Evolutionary conservation across 2,113 vertebrate species (phyloP).

Genomic region (Actenoides lindsayi): DNA sequence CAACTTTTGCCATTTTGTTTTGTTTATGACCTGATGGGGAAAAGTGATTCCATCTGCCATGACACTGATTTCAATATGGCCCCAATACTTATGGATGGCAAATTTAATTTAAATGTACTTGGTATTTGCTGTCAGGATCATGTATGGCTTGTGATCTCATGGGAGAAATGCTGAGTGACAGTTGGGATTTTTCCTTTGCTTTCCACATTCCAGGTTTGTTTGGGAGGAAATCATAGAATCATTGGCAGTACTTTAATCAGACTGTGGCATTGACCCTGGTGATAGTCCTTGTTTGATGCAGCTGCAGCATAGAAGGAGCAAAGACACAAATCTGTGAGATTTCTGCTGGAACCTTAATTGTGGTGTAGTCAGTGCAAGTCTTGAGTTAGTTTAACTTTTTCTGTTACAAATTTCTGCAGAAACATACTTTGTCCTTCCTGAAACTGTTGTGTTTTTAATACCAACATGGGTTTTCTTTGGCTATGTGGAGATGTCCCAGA

Average conservation of each 20-base stretch:
- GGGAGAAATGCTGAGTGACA: not conserved
- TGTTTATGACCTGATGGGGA: not conserved
- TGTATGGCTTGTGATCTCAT: not conserved
- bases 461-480: not conserved
- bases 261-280: not conserved
- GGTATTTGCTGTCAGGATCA: not conserved
- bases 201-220: not conserved
- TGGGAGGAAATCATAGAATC: not conserved
- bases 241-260: not conserved
- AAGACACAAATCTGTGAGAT: not conserved
- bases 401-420: not conserved
- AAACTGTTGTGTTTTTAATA: not conserved
- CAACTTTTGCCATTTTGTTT: not conserved
- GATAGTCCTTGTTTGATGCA: not conserved
- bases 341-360: not conserved
- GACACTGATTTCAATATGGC: not conserved
- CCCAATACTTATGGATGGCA: not conserved
- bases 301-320: not conserved
- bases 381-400: not conserved
- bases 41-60: not conserved
- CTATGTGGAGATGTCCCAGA: not conserved
- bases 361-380: not conserved
- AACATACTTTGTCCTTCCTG: not conserved
- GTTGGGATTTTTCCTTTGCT: not conserved
- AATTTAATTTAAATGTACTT: not conserved